Evolutionary conservation across 2,797 vertebrate genomes (phyloP).

Genomic region (Sebastes jordani): DNA sequence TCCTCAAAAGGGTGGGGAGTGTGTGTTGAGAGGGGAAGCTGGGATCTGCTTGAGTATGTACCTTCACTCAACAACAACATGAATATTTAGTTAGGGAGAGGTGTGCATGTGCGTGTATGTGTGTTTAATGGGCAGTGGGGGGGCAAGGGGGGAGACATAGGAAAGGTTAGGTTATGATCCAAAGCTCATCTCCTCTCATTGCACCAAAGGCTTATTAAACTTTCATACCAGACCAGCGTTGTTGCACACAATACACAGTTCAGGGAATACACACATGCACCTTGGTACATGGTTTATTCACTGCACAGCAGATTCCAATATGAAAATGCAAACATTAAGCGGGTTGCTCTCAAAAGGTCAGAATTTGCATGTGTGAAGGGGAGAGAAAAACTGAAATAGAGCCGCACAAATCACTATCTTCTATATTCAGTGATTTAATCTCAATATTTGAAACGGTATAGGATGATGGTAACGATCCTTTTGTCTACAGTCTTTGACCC

Average conservation of each 20-base stretch:
- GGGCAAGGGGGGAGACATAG: background rate
- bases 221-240: constrained; percentile 65
- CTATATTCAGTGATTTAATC: background rate
- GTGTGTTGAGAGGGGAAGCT: background rate
- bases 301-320: constrained; percentile 37
- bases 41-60: constrained; percentile 11
- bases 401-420: background rate
- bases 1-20: background rate
- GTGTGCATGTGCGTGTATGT: constrained; percentile 46
- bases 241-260: constrained; percentile 45
- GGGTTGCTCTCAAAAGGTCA: constrained; percentile 42
- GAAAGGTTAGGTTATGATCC: constrained; percentile 63
- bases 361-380: constrained; percentile 28
- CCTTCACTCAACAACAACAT: constrained; percentile 44
- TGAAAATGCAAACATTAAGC: constrained; percentile 48
- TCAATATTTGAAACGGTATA: background rate
- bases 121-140: constrained; percentile 56
- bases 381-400: background rate
- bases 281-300: constrained; percentile 46
- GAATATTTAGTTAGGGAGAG: constrained; percentile 55
- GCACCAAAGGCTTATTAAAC: constrained; percentile 73
- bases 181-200: constrained; percentile 64
- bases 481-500: background rate
- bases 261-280: constrained; percentile 49
- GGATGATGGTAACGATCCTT: background rate